Conservation (phyloP, 2,113 vertebrate genomes). For the Callionymus lyra region DNA sequence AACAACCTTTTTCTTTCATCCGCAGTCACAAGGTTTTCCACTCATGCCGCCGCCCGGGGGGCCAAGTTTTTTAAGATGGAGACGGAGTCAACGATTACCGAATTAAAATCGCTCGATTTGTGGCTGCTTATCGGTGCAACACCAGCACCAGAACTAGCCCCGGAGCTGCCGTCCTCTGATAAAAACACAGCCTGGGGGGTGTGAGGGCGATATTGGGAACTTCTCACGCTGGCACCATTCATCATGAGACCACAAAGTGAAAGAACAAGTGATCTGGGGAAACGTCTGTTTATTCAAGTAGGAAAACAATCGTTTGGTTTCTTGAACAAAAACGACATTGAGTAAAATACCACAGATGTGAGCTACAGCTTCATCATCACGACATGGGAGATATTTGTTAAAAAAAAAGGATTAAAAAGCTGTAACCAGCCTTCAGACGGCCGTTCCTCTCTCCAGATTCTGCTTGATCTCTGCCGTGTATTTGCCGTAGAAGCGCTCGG, state of each 20-base stretch:
- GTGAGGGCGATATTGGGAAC: constrained; percentile 7
- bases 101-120: constrained; percentile 40
- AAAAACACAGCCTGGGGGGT: constrained; percentile 26
- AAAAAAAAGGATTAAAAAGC: no score
- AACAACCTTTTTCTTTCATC: constrained; percentile 27
- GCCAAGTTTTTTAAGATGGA: constrained; percentile 16
- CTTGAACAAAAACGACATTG: no score
- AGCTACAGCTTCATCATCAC: no score
- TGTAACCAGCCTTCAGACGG: constrained; percentile 64
- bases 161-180: constrained; percentile 16
- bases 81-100: constrained; percentile 39
- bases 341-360: no score
- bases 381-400: no score
- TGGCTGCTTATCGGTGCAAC: constrained; percentile 8
- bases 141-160: constrained; percentile 28
- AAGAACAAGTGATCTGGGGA: no score
- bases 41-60: constrained; percentile 30
- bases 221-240: constrained; percentile 34
- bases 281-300: no score
- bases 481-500: constrained; percentile 95
- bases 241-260: constrained; percentile 39
- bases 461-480: constrained; percentile 97
- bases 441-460: constrained; percentile 94
- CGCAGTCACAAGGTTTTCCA: constrained; percentile 54
- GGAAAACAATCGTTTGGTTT: no score